phyloP scores from a whole-genome alignment of 1,140 invertebrate species.

The Ladona fulva region DNA sequence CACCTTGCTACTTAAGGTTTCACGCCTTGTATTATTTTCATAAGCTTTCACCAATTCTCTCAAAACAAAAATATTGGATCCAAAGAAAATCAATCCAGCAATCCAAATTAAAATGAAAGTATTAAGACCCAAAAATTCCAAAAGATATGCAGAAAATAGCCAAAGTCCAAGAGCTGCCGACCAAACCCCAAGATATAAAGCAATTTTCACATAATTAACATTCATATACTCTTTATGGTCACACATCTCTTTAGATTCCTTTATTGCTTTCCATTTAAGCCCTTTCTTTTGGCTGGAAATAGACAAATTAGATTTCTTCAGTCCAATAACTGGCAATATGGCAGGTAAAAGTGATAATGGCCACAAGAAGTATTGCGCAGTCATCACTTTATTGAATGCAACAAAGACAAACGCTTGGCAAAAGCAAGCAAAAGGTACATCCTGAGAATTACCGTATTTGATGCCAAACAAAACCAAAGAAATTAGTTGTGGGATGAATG shows the following conservation, averaged over 20 bases:
- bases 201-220: constrained; percentile 41
- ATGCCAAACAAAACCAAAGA: constrained; percentile 62
- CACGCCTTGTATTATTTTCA: neutral
- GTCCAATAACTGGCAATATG: constrained; percentile 44
- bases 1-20: neutral
- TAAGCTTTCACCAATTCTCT: constrained; percentile 38
- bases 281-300: too few species aligned
- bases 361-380: constrained; percentile 98
- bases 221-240: constrained; percentile 41
- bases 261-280: neutral
- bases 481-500: constrained; percentile 65
- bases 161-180: constrained; percentile 69
- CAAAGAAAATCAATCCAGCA: constrained; percentile 67
- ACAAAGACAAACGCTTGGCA: constrained; percentile 81
- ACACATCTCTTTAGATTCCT: neutral
- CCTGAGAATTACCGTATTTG: constrained; percentile 50
- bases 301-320: too few species aligned
- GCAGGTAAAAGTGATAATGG: constrained; percentile 80
- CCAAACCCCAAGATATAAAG: constrained; percentile 53
- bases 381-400: constrained; percentile 91
- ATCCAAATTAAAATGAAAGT: constrained; percentile 72
- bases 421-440: constrained; percentile 78
- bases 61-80: constrained; percentile 63
- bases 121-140: constrained; percentile 82
- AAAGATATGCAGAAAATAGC: constrained; percentile 81